These are phyloP conservation scores for Cyphomyrus plagiostoma DNA, from an alignment of 2,113 vertebrate genomes.

Conservation along the genomic window DNA sequence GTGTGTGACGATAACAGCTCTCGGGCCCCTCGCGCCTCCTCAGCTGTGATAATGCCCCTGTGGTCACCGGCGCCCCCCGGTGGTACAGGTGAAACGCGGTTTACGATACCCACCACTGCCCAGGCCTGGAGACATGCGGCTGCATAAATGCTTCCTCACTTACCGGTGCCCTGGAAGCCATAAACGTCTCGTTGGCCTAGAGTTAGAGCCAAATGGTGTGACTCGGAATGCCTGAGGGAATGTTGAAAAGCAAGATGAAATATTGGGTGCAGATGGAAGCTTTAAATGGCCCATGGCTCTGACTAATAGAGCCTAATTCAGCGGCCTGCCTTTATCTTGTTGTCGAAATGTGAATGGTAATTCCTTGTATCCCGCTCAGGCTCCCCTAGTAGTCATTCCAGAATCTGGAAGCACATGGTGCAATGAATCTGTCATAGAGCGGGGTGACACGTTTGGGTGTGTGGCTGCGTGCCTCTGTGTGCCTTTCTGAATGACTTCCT, in stretches of 20 bases:
- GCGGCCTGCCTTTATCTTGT: neutral
- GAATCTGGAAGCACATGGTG: neutral
- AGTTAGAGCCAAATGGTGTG: constrained; percentile 21
- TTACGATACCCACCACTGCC: constrained; percentile 23
- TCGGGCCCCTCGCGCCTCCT: neutral
- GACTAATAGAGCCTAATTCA: constrained; percentile 22
- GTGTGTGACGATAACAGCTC: neutral
- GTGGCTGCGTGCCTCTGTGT: neutral
- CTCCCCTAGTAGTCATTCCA: neutral
- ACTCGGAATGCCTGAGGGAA: constrained; percentile 36
- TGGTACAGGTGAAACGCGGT: neutral
- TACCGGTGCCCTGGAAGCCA: constrained; percentile 37
- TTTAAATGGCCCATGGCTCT: neutral
- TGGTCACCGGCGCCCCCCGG: neutral
- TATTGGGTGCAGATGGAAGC: constrained; percentile 28
- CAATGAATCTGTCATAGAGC: constrained; percentile 14
- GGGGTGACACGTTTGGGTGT: neutral
- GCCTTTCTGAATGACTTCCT: neutral
- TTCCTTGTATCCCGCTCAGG: neutral
- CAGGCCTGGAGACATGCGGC: constrained; percentile 35
- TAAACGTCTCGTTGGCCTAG: constrained; percentile 34
- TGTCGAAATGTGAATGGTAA: constrained; percentile 12
- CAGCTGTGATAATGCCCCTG: neutral
- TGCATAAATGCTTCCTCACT: constrained; percentile 39
- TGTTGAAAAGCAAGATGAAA: constrained; percentile 41